Conservation (phyloP, 2,113 vertebrate genomes). For the Upupa epops region DNA sequence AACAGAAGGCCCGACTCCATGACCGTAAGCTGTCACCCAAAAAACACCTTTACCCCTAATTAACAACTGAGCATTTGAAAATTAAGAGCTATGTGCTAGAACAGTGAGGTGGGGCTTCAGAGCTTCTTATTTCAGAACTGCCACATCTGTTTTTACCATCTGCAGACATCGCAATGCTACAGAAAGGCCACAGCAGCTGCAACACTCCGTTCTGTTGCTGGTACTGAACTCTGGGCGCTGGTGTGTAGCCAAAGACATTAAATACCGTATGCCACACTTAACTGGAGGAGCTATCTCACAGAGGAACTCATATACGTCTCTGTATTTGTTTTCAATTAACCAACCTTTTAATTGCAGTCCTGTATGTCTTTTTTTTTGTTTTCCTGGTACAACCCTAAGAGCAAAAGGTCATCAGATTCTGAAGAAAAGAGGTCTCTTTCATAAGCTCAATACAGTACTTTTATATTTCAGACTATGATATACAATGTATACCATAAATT, state of each 20-base stretch:
- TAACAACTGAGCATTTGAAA: not conserved
- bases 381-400: not conserved
- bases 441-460: constrained; percentile 75
- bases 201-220: not conserved
- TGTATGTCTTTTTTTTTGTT: not conserved
- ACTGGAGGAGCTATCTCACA: not conserved
- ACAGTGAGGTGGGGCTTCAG: not conserved
- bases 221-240: not conserved
- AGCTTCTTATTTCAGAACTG: not conserved
- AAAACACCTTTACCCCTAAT: not conserved
- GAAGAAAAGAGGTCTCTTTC: constrained; percentile 73
- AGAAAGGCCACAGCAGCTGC: not conserved
- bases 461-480: constrained; percentile 70
- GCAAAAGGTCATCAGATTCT: constrained; percentile 30
- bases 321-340: not conserved
- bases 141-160: not conserved
- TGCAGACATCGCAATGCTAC: not conserved
- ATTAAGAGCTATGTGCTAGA: not conserved
- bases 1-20: not conserved
- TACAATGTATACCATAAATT: constrained; percentile 65
- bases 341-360: not conserved
- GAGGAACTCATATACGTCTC: not conserved
- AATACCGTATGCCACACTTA: not conserved
- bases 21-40: not conserved
- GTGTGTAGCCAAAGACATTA: not conserved